These are phyloP conservation scores for Rhinichthys klamathensis DNA, from an alignment of 2,113 vertebrate species.

Conservation along the genomic window DNA sequence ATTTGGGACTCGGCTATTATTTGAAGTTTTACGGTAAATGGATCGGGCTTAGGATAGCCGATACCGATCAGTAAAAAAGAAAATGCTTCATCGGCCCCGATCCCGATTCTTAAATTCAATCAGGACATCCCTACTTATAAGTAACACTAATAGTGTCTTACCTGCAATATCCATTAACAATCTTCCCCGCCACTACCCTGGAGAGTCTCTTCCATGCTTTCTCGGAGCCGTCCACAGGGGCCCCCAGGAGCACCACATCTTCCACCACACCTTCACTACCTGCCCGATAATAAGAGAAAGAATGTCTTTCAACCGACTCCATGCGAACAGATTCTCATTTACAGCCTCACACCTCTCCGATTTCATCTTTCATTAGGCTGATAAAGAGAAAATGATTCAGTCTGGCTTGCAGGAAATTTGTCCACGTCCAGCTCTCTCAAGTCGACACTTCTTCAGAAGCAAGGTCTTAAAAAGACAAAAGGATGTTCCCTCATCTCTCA, in stretches of 20 bases:
- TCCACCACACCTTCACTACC: constrained; percentile 90
- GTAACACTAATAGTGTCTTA: constrained; percentile 56
- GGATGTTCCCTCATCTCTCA: neutral
- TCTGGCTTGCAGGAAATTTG: neutral
- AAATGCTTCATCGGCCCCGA: too few species aligned
- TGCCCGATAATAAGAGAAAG: constrained; percentile 60
- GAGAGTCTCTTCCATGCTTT: constrained; percentile 86
- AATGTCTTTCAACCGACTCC: constrained; percentile 15
- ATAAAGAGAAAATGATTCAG: neutral
- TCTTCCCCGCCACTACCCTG: constrained; percentile 88
- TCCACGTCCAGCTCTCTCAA: neutral
- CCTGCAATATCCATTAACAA: constrained; percentile 95
- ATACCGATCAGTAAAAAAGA: too few species aligned
- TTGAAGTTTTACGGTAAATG: too few species aligned
- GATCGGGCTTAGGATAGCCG: too few species aligned
- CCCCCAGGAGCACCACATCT: constrained; percentile 90
- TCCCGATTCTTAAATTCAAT: too few species aligned
- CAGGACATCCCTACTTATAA: neutral
- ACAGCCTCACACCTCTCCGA: constrained; percentile 34
- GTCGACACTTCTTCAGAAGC: neutral
- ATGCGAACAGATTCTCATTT: constrained; percentile 27
- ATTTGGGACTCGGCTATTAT: too few species aligned
- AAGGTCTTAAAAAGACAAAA: constrained; percentile 15
- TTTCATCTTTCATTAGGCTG: constrained; percentile 13
- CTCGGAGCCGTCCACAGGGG: constrained; percentile 91